Base-by-base conservation (phyloP, 2,113 vertebrate genomes). In the Microcebus griseorufus region DNA sequence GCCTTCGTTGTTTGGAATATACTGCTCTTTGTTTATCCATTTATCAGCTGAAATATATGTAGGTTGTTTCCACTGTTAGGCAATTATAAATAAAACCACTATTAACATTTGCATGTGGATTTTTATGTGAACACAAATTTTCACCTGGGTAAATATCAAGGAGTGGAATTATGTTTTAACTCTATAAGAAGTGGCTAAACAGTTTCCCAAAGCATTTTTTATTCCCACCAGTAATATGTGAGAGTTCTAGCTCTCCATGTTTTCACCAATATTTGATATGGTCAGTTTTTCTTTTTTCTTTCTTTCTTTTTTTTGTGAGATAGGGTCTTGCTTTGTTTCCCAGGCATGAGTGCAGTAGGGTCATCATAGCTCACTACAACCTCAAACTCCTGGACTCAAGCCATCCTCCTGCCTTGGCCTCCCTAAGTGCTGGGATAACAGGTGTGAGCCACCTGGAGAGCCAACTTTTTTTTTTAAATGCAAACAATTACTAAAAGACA, bases 121-220 rank as follows among this genome's bases (percentile, higher is more conserved):
- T 70, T 92, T 92, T 83, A 23, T 70, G 18, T 83, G 42, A 88
- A 78, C 83, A 94, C 42, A 82, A 20, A 78, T 87, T 69, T 88
- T 92, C 34, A 70, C 62, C 87, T 83, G n/a, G 83, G 53, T 83
- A 92, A 76, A 70, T 64, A 64, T n/a, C 16, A 0, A 86, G 81
- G 67, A 85, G 20, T 82, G 18, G 14, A 10, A 51, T 76, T 51
- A 87, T 81, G n/a, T 72, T 86, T 86, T 87, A 96, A 79, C 11
- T 93, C n/a, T 85, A 7, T 45, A 73, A 80, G 45, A 81, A 80
- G 86, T 37, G 48, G 82, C 75, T 32, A 53, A 53, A 53, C 13
- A 45, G 25, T 93, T 96, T 90, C 73, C 87, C 73, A 75, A 80
- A 86, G 73, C 34, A 65, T 80, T 90, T 93, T 93, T 62, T 25